phyloP scores from a whole-genome alignment of 2,113 vertebrate genomes.

The Rhinogobius similis region DNA sequence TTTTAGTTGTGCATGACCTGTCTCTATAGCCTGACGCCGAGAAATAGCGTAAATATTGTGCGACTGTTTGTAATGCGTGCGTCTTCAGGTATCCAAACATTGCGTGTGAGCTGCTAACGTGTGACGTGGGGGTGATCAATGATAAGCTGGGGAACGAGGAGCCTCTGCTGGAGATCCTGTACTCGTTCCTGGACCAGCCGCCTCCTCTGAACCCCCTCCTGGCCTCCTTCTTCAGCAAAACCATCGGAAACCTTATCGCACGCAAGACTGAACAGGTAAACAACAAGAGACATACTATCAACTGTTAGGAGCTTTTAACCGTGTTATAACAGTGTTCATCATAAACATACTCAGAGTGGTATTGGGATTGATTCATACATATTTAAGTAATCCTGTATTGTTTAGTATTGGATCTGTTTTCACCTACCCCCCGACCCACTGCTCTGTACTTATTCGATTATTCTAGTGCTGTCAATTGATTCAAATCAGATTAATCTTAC shows the following conservation, averaged over 20 bases:
- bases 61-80: constrained; percentile 16
- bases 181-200: constrained; percentile 88
- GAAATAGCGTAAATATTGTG: neutral
- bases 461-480: too few relatives aligned
- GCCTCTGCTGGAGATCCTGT: constrained; percentile 86
- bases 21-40: constrained; percentile 13
- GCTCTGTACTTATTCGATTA: too few relatives aligned
- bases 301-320: too few relatives aligned
- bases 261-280: constrained; percentile 95
- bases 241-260: constrained; percentile 92
- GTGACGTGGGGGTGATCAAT: constrained; percentile 92
- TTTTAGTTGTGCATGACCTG: constrained; percentile 22
- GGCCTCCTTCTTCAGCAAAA: constrained; percentile 98
- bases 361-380: too few relatives aligned
- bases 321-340: too few relatives aligned
- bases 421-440: too few relatives aligned
- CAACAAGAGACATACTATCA: neutral
- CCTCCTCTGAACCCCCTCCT: constrained; percentile 94
- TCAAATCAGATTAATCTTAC: too few relatives aligned
- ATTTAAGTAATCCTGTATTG: too few relatives aligned
- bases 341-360: too few relatives aligned
- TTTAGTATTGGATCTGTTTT: too few relatives aligned
- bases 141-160: constrained; percentile 92
- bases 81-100: constrained; percentile 88
- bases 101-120: constrained; percentile 94